Conservation (phyloP, 2,888 invertebrate species). For the Drosophila emarginata region DNA sequence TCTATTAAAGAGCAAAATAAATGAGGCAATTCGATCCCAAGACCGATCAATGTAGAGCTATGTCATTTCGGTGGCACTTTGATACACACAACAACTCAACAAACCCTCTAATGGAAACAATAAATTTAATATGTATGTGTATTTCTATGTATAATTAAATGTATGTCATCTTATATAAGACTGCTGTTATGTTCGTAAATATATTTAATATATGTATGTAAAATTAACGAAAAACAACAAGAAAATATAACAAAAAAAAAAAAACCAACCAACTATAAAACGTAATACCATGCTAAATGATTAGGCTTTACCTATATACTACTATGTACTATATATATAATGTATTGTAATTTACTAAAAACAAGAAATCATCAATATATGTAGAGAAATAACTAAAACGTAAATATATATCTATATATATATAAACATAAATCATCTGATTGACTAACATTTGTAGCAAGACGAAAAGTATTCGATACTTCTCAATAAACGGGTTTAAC, state of each 20-base stretch:
- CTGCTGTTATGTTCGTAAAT: conserved; percentile 83
- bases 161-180: conserved; percentile 82
- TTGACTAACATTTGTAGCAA: conserved; percentile 44
- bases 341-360: conserved; percentile 69
- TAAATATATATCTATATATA: conserved; percentile 33
- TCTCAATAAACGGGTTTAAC: conserved; percentile 42
- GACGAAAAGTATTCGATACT: conserved; percentile 54
- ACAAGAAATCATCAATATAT: conserved; percentile 48
- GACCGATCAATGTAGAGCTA: background rate
- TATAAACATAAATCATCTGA: conserved; percentile 33
- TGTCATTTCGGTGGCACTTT: conserved; percentile 32
- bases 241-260: conserved; percentile 44
- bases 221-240: conserved; percentile 71
- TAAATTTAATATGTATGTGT: conserved; percentile 66
- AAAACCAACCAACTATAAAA: conserved; percentile 22
- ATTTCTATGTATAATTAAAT: conserved; percentile 51
- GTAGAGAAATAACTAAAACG: conserved; percentile 64
- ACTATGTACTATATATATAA: conserved; percentile 63
- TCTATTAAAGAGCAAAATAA: conserved; percentile 40
- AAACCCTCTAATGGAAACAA: conserved; percentile 72
- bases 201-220: conserved; percentile 79
- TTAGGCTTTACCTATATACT: conserved; percentile 65
- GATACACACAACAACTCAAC: conserved; percentile 52
- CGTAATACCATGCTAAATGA: conserved; percentile 37
- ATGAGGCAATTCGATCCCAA: background rate